Evolutionary conservation across 2,888 invertebrate species (phyloP), one percentile per base, ranked within the genome.

Genomic region (Drosophila niveifrons): DNA sequence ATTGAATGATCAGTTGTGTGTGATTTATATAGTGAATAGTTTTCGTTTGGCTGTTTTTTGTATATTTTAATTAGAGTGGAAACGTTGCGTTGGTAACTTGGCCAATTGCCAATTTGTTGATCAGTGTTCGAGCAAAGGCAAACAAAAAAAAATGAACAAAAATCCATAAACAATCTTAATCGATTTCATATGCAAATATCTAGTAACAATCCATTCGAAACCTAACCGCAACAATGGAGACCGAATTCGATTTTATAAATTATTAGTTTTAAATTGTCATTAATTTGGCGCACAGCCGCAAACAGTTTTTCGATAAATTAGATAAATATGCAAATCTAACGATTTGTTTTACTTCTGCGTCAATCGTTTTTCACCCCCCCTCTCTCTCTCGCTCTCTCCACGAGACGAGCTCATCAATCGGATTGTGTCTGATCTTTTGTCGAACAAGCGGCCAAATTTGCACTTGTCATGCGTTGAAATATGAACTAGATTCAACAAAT

Each of bases 231-330:
- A 56, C 59, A 53, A 47, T 31, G 31, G 48, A 46, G 9, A 39
- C 59, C 57, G 78, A 75, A 85, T 80, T 79, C 71, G 84, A 81
- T 88, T 88, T 86, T 75, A 83, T 86, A 86, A 86, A 72, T 88
- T 86, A 86, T 86, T 86, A 86, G 74, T 80, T 84, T 82, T 87
- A 88, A 87, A 88, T 84, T 72, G 87, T 67, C 89, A 87, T 87
- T 88, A 86, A 88, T 87, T 87, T 76, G 75, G 69, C 80, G 69
- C 72, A 65, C 64, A 72, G 72, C 68, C 74, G 57, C 64, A 69
- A 65, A 61, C 56, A 52, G 59, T 62, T 59, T 69, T 62, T 39
- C 28, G 10, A 75, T 78, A 80, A 71, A 80, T 72, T 67, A 44
- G 78, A 72, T 78, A 72, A 82, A 82, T 85, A 84, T 84, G 85